These are phyloP conservation scores for Drosophila elegans DNA, from an alignment of 1,140 invertebrate genomes.

Conservation along the genomic window DNA sequence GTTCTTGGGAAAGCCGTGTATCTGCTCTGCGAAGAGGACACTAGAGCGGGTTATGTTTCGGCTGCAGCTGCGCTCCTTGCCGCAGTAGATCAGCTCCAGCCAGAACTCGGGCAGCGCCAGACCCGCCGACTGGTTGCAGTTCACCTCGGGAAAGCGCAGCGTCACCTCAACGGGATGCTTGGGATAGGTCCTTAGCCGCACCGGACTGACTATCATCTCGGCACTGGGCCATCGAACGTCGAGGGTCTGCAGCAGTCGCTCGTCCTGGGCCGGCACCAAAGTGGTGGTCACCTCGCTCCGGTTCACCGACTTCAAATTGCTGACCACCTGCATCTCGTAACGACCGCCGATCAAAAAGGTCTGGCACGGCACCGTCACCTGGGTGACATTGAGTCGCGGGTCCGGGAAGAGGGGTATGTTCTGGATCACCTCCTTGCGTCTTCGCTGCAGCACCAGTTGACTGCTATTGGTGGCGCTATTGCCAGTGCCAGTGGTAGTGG, in stretches of 20 bases:
- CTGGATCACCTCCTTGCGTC: constrained; percentile 80
- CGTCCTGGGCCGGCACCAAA: constrained; percentile 70
- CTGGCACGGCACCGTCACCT: constrained; percentile 78
- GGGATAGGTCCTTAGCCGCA: constrained; percentile 91
- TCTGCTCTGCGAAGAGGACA: constrained; percentile 89
- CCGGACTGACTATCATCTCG: constrained; percentile 89
- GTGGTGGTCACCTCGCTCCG: constrained; percentile 66
- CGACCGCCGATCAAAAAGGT: constrained; percentile 76
- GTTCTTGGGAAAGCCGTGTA: constrained; percentile 89
- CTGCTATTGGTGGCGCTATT: constrained; percentile 15
- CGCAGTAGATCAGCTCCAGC: constrained; percentile 91
- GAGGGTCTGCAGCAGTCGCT: constrained; percentile 74
- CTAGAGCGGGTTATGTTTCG: constrained; percentile 81
- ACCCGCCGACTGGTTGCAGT: constrained; percentile 86
- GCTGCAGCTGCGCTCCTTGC: constrained; percentile 86
- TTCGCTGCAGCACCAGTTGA: constrained; percentile 63
- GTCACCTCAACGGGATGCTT: constrained; percentile 89
- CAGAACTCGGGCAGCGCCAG: constrained; percentile 88
- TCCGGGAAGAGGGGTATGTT: constrained; percentile 80
- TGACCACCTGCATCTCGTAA: constrained; percentile 80
- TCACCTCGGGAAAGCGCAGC: constrained; percentile 89
- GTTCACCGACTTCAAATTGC: constrained; percentile 65
- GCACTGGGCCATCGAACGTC: constrained; percentile 92
- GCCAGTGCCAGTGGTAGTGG: not conserved
- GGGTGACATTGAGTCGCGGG: constrained; percentile 78